Conservation (phyloP, 2,888 invertebrate genomes). For the Pammene aurita region DNA sequence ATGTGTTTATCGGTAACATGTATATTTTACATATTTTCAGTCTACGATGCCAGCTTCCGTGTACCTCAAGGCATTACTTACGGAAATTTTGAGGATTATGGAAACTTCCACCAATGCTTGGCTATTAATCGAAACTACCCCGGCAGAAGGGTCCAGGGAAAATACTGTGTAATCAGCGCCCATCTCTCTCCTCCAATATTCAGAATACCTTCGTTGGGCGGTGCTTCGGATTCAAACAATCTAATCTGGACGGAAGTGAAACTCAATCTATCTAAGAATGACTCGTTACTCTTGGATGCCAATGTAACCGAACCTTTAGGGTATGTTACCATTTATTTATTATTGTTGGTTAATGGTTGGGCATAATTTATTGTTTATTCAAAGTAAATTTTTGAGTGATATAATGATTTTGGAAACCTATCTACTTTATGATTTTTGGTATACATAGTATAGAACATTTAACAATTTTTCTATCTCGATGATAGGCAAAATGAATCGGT, state of each 20-base stretch:
- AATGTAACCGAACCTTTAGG: not conserved
- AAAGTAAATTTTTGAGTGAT: too few species aligned
- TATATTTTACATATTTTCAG: not conserved
- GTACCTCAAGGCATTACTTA: slow-evolving; percentile 7
- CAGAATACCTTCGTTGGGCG: slow-evolving; percentile 47
- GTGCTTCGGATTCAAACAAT: slow-evolving; percentile 29
- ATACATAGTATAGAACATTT: too few species aligned
- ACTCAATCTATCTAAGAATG: not conserved
- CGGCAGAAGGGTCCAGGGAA: slow-evolving; percentile 44
- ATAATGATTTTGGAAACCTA: too few species aligned
- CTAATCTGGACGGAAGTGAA: not conserved
- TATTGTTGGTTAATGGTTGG: too few species aligned
- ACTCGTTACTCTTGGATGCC: not conserved
- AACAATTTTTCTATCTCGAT: too few species aligned
- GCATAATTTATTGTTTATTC: too few species aligned
- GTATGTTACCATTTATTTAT: too few species aligned
- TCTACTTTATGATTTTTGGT: too few species aligned
- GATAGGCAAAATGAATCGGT: too few species aligned
- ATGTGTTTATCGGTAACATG: too few species aligned
- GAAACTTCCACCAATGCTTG: slow-evolving; percentile 18
- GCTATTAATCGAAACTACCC: slow-evolving; percentile 2
- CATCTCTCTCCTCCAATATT: slow-evolving; percentile 38
- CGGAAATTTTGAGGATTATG: not conserved
- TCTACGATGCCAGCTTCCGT: not conserved
- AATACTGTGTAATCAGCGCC: slow-evolving; percentile 58